A percentile compares a stretch with the other conserved stretches of the same genome.
phyloP scores from a whole-genome alignment of 64 coral and sea anemone species.

The Trachythela sp. region DNA sequence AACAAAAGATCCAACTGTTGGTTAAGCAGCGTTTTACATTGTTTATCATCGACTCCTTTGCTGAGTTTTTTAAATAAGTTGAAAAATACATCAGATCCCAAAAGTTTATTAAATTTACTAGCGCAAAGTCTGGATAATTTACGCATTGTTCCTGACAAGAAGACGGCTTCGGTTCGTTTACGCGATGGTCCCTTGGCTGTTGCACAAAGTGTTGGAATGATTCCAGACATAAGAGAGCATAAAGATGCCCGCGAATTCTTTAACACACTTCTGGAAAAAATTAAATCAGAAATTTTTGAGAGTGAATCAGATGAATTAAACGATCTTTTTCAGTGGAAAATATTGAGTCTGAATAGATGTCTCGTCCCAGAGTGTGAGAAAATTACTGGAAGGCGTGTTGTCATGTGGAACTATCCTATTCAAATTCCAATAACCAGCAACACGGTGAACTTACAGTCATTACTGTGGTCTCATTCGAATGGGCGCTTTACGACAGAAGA shows the following conservation, averaged over 20 bases:
- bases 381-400: neutral
- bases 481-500: neutral
- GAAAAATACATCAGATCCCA: neutral
- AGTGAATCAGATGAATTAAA: too few species aligned
- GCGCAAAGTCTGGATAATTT: neutral
- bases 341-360: neutral
- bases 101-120: neutral
- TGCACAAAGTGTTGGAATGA: neutral
- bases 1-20: neutral
- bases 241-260: neutral
- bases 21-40: neutral
- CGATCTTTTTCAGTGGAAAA: neutral
- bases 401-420: neutral
- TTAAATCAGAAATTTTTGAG: neutral
- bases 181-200: neutral
- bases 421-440: neutral
- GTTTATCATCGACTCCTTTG: neutral
- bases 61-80: neutral
- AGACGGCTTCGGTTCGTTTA: neutral
- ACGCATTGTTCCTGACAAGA: neutral
- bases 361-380: neutral
- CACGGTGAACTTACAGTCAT: neutral
- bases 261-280: neutral
- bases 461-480: neutral
- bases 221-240: neutral